A percentile compares a stretch with the other conserved stretches of the same genome.
Conservation (phyloP, 92 coral and sea anemone genomes). For the Diadumene lineata region DNA sequence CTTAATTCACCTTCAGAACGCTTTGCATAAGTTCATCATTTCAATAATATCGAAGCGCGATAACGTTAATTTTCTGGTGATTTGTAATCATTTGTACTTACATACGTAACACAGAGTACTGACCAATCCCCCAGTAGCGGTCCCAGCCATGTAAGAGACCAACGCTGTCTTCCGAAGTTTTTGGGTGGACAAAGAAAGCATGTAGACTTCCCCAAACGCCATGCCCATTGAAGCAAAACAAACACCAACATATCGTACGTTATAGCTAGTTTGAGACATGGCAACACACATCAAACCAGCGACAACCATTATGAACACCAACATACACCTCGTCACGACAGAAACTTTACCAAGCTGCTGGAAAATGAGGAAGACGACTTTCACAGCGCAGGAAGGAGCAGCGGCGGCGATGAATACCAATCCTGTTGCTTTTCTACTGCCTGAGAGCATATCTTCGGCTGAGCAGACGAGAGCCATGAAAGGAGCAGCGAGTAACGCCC, state of each 20-base stretch:
- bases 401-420: slow-evolving; percentile 56
- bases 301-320: slow-evolving; percentile 45
- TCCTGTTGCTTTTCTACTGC: slow-evolving; percentile 62
- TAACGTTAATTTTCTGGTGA: too few species aligned
- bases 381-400: slow-evolving; percentile 70
- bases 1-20: too few species aligned
- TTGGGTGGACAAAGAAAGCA: slow-evolving; percentile 43
- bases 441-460: slow-evolving; percentile 68
- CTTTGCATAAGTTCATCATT: too few species aligned
- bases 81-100: too few species aligned
- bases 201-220: slow-evolving; percentile 58
- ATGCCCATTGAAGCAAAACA: slow-evolving; percentile 69
- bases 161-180: slow-evolving; percentile 47
- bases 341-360: slow-evolving; percentile 35
- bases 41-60: too few species aligned
- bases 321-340: slow-evolving; percentile 36
- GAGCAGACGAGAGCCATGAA: slow-evolving; percentile 67
- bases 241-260: slow-evolving; percentile 59
- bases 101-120: slow-evolving; percentile 68
- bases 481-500: slow-evolving; percentile 54
- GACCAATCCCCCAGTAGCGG: slow-evolving; percentile 59
- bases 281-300: slow-evolving; percentile 54
- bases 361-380: slow-evolving; percentile 46
- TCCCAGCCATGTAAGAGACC: slow-evolving; percentile 54
- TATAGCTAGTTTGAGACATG: slow-evolving; percentile 42